A percentile compares a stretch with the other conserved stretches of the same genome.
Conservation (phyloP, 2,113 vertebrate genomes). For the Hypanus sabinus region DNA sequence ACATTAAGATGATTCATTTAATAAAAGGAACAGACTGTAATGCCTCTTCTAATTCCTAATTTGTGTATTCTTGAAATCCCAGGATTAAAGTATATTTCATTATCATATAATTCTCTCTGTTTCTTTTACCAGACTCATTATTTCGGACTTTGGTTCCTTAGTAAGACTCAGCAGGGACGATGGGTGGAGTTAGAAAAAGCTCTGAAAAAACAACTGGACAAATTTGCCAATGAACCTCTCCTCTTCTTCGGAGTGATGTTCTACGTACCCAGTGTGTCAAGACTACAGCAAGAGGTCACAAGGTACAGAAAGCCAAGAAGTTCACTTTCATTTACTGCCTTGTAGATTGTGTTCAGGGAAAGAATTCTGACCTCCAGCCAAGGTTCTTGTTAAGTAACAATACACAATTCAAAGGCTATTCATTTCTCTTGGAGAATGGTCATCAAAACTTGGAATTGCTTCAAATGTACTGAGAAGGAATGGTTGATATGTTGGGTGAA, state of each 20-base stretch:
- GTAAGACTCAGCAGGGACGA: conserved; percentile 79
- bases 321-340: not conserved
- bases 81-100: not conserved
- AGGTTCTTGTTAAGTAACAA: not conserved
- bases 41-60: not conserved
- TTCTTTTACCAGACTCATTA: conserved; percentile 73
- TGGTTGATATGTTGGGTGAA: not conserved
- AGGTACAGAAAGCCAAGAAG: conserved; percentile 60
- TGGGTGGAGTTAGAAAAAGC: conserved; percentile 98
- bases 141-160: conserved; percentile 92
- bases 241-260: conserved; percentile 97
- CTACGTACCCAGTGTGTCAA: conserved; percentile 85
- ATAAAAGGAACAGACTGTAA: not conserved
- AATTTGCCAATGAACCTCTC: conserved; percentile 86
- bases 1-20: not conserved
- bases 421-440: not conserved
- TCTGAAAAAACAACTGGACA: conserved; percentile 96
- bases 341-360: conserved; percentile 9
- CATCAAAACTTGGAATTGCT: not conserved
- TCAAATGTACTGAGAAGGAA: not conserved
- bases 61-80: not conserved
- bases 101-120: not conserved
- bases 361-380: not conserved
- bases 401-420: not conserved
- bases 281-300: conserved; percentile 83